phyloP scores from a whole-genome alignment of 1,140 invertebrate genomes.

The Orussus abietinus region DNA sequence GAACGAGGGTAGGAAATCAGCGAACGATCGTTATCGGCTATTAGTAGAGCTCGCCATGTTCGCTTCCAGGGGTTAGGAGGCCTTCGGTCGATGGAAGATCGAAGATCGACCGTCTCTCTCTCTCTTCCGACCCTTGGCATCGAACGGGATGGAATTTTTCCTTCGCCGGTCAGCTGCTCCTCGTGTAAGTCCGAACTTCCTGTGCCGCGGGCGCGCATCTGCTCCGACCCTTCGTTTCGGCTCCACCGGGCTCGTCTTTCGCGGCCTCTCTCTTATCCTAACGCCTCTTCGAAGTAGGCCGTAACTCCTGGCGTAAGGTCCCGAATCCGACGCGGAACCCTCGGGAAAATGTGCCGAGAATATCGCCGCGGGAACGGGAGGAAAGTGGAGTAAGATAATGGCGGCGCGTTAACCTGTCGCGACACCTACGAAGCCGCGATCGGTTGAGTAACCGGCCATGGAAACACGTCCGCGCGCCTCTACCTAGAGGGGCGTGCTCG shows the following conservation, averaged over 20 bases:
- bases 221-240: slow-evolving; percentile 24
- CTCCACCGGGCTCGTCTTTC: slow-evolving; percentile 5
- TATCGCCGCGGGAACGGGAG: too few species aligned
- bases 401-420: too few species aligned
- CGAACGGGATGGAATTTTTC: slow-evolving; percentile 22
- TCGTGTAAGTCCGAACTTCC: slow-evolving; percentile 34
- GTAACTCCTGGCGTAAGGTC: too few species aligned
- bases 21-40: slow-evolving; percentile 8
- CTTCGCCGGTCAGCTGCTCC: slow-evolving; percentile 26
- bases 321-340: too few species aligned
- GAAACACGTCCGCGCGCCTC: neutral
- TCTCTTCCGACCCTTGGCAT: slow-evolving; percentile 1
- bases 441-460: neutral
- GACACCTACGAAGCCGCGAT: too few species aligned
- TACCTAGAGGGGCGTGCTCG: neutral
- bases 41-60: too few species aligned
- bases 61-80: too few species aligned
- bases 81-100: slow-evolving; percentile 10
- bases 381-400: too few species aligned
- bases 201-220: slow-evolving; percentile 31
- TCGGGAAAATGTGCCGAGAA: too few species aligned
- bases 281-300: slow-evolving; percentile 17
- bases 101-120: neutral
- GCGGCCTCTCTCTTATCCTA: neutral
- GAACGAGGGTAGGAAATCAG: neutral